Percentiles rank a stretch among this genome's conserved stretches.
phyloP scores from a whole-genome alignment of 2,113 vertebrate species.

The Pica pica region DNA sequence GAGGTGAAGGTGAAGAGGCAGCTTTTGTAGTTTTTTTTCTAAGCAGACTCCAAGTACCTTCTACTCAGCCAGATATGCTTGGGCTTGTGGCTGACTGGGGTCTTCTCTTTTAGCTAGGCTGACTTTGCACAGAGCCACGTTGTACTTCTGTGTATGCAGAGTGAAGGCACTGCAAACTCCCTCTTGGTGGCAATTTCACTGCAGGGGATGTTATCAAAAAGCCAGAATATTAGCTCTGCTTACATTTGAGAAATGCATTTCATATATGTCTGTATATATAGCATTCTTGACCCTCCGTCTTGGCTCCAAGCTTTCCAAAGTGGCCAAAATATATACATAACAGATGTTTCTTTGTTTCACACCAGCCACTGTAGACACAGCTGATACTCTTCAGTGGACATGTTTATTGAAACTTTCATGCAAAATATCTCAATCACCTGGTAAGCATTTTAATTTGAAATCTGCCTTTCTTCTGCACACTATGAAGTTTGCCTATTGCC shows the following conservation, averaged over 20 bases:
- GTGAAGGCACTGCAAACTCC: neutral
- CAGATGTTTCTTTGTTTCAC: slow-evolving; percentile 23
- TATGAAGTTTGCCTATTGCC: neutral
- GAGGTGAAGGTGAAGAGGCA: neutral
- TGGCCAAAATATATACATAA: neutral
- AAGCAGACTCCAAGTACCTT: neutral
- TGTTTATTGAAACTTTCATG: slow-evolving; percentile 7
- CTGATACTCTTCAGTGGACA: neutral
- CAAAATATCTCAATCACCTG: neutral
- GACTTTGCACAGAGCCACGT: neutral
- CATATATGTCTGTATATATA: neutral
- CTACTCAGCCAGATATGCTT: neutral
- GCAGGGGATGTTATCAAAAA: neutral
- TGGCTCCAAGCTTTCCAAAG: neutral
- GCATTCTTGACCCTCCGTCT: slow-evolving; percentile 9
- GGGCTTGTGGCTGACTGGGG: neutral
- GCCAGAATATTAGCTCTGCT: neutral
- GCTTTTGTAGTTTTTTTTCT: neutral
- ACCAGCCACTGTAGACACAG: neutral
- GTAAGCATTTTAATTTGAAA: neutral
- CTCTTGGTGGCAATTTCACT: neutral
- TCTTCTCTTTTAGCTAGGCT: neutral
- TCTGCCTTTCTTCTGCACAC: neutral
- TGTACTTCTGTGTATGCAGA: neutral
- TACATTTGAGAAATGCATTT: neutral